Base-by-base conservation (phyloP, 1,140 invertebrate genomes). In the Anthonomus grandis region DNA sequence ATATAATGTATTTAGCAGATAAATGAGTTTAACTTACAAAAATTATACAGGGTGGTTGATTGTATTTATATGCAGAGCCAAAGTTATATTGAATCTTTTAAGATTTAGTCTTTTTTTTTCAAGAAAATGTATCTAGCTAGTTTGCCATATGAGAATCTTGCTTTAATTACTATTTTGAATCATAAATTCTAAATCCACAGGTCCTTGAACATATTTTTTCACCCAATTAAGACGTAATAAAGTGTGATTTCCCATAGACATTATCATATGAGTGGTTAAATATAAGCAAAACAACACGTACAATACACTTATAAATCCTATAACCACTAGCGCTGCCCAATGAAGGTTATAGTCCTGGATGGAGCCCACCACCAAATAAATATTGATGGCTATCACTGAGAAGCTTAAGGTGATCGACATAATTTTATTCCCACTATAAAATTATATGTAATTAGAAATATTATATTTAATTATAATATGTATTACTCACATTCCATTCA, bases 401-500 rank as follows among this genome's bases (percentile, higher is more conserved):
- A 57, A n/a, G 18, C 55, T 57, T 5, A 56, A 13, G 4, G 45
- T 27, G 10, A 56, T 56, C n/a, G 53, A 56, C 53, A 56, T 56
- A 10, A 56, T 56, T 21, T 56, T 56, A 36, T 56, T 56, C 17
- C 27, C 44, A 22, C 46, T 57, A 18, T 44, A 53, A 53, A 19
- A 15, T 6, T n/a, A 8, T 19, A 42, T 42, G 4, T 31, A n/a
- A 31, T 31, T 8, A 31, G 8, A 9, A 31, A 9, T n/a, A 31
- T 31, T 31, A 31, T n/a, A 49, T 49, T 31, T 49, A 15, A 36
- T 25, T 41, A 18, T 17, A 22, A 47, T 57, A 50, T 21, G 23
- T 18, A 49, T 27, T 38, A 53, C 79, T 73, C 76, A 87, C 84
- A 77, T 70, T 77, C 87, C 86, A 74, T 89, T 91, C 44, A 78